Evolutionary conservation across 2,113 vertebrate genomes (phyloP), one percentile per base, ranked within the genome.

Genomic region (Microtus richardsoni): DNA sequence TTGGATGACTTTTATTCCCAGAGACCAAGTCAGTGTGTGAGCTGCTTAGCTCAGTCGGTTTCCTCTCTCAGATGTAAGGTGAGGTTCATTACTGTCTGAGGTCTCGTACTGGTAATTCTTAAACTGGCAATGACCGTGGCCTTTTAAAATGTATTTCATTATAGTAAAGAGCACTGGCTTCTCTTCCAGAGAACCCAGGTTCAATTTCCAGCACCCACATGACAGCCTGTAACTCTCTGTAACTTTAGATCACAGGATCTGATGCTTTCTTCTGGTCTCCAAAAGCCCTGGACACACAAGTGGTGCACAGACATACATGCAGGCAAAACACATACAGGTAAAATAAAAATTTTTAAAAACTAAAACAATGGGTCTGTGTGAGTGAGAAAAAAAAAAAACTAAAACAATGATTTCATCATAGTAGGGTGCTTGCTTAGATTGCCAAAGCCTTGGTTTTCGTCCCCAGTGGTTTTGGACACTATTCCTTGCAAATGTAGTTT

Each of bases 61-160:
- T 82, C 26, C 30, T 75, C 82, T 78, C 62, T 86, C n/a, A 89
- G 66, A 28, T 96, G 71, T 86, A 66, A 93, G 64, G 17, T 44
- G 78, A 33, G 39, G 58, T 88, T 62, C 49, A 30, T 73, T 62
- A 73, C 49, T 66, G 39, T 41, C 62, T 60, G 41, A 13, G 26
- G 66, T 91, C 64, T 93, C 64, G 19, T 75, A 64, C 80, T 88
- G 22, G 83, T 74, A 41, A 17, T 70, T 64, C 41, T 60, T 54
- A 91, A 96, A 30, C n/a, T 91, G 93, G 90, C 21, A 91, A 39
- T 97, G 80, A 71, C 47, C 28, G 14, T 17, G 52, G 64, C 68
- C 30, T 60, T 93, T 88, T 28, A 54, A 4, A 62, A 64, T 58
- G 30, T 64, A 33, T 47, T 66, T 49, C 73, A 60, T 95, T 30